Conservation (phyloP, 2,113 vertebrate species). For the Irena cyanogastra region DNA sequence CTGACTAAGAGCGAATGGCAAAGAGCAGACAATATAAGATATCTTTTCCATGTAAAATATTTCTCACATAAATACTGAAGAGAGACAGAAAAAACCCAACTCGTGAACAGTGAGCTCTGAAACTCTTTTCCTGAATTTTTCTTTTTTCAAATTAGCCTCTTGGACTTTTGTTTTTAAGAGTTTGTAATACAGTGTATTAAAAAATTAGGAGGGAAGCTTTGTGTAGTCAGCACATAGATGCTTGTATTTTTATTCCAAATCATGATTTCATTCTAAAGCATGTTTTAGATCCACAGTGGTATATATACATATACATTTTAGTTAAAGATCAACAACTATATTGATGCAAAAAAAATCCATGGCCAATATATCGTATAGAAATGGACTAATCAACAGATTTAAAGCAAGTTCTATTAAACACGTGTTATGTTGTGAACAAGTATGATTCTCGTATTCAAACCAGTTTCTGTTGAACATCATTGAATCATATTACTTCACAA, state of each 20-base stretch:
- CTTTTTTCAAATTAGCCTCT: not conserved
- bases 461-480: not conserved
- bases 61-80: not conserved
- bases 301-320: not conserved
- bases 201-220: not conserved
- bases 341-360: not conserved
- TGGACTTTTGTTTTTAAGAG: not conserved
- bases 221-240: not conserved
- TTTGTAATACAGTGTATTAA: not conserved
- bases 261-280: not conserved
- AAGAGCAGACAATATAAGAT: not conserved
- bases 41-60: not conserved
- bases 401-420: not conserved
- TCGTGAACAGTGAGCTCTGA: not conserved
- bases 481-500: not conserved
- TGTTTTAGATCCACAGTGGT: not conserved
- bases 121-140: not conserved
- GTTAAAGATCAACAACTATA: not conserved
- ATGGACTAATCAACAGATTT: not conserved
- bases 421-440: not conserved
- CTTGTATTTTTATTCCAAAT: not conserved
- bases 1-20: not conserved
- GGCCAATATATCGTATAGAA: rapidly evolving
- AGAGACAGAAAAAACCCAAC: not conserved
- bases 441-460: not conserved